Evolutionary conservation across 1,140 invertebrate species (phyloP), one percentile per base, ranked within the genome.

Genomic region (Zaprionus ghesquierei): DNA sequence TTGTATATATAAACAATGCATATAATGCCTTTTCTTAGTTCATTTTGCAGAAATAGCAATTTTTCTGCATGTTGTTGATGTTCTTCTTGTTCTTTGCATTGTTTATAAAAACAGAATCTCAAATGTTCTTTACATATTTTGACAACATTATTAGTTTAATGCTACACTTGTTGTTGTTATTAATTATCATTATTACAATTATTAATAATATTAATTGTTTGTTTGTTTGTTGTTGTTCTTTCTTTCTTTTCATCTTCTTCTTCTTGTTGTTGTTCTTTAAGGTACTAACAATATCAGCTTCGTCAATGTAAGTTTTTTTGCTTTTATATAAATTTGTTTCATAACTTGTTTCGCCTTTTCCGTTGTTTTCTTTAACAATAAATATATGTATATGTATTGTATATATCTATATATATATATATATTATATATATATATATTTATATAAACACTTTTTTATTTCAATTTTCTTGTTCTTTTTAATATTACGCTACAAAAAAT

Each of bases 231-330:
- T 60, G 12, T 72, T 79, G 61, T 72, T 63, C 60, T 64, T 33
- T 33, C 31, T 13, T 33, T 13, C 31, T 33, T 33, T 33, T 12
- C 31, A 13, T 33, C 31, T 10, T 72, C 49, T 64, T 78, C 18
- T 55, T 78, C 59, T 62, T 77, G 10, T 68, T 76, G 23, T 71
- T 71, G 69, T 65, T 71, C 8, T 66, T 82, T 87, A 90, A 87
- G 84, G 82, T 90, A 90, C 85, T 89, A 89, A 89, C 85, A 89
- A 89, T 89, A 89, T 89, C 85, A 89, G 77, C 81, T 86, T 81
- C 84, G 46, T 84, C 69, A 79, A 77, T 85, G 61, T 80, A 77
- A 81, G 77, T 80, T 70, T 54, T 75, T 58, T 69, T 46, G 51
- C 25, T 41, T 68, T 64, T 75, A 72, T 89, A 89, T 84, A 89